A percentile compares a stretch with the other conserved stretches of the same genome.
Conservation (phyloP, 2,888 invertebrate species). For the Arrhopalites spinosus region DNA sequence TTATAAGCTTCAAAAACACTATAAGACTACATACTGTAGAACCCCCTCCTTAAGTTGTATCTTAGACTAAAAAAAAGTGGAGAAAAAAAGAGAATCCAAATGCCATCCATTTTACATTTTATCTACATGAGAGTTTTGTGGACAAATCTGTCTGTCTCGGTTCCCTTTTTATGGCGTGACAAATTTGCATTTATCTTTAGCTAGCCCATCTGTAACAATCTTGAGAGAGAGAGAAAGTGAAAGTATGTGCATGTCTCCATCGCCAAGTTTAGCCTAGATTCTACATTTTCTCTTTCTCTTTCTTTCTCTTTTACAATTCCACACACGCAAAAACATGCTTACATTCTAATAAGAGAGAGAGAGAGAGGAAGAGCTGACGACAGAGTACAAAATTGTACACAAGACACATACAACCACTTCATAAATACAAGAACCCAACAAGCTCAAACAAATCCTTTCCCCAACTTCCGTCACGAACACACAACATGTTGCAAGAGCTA, state of each 20-base stretch:
- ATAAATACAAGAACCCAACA: neutral
- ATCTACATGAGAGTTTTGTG: constrained; percentile 23
- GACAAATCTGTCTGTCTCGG: constrained; percentile 32
- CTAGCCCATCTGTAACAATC: constrained; percentile 24
- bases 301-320: neutral
- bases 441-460: neutral
- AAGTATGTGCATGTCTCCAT: neutral
- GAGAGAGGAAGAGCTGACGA: constrained; percentile 7
- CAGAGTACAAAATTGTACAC: constrained; percentile 1
- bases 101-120: constrained; percentile 20
- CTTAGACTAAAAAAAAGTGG: neutral
- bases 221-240: neutral
- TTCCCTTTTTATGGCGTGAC: constrained; percentile 40
- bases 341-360: constrained; percentile 14
- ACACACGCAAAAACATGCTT: constrained; percentile 15
- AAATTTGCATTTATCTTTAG: constrained; percentile 43
- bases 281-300: neutral
- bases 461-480: neutral
- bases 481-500: neutral
- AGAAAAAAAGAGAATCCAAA: neutral
- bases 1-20: neutral
- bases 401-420: neutral
- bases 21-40: neutral
- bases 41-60: neutral
- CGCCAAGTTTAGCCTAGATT: neutral